Evolutionary conservation across 1,140 invertebrate species (phyloP).

Genomic region (Trichonephila clavipes): DNA sequence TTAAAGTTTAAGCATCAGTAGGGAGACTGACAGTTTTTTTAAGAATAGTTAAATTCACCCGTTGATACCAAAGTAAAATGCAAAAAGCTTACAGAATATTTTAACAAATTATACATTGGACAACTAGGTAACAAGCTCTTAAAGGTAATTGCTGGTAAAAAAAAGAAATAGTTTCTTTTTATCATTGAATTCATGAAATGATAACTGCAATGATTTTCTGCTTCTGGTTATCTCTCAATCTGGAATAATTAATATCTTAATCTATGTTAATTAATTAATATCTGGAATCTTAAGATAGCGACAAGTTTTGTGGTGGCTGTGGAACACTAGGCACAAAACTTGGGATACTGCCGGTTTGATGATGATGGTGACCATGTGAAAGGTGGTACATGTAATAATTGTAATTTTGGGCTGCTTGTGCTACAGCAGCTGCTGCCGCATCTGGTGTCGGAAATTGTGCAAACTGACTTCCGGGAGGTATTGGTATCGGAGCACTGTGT

Average conservation of each 20-base stretch:
- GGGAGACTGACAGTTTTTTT: no score
- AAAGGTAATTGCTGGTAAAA: not conserved
- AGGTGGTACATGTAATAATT: conserved; percentile 86
- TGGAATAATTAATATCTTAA: no score
- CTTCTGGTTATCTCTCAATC: not conserved
- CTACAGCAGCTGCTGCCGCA: conserved; percentile 66
- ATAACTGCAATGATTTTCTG: not conserved
- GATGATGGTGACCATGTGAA: conserved; percentile 68
- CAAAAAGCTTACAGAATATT: no score
- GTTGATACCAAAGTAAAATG: no score
- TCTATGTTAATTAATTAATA: no score
- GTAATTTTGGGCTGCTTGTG: conserved; percentile 83
- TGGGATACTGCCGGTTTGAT: conserved; percentile 28
- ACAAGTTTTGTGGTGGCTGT: conserved; percentile 40
- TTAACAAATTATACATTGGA: no score
- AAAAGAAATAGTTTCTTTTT: not conserved
- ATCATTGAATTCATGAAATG: no score
- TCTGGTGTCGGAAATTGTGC: conserved; percentile 56
- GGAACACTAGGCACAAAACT: conserved; percentile 28
- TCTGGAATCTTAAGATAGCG: conserved; percentile 39
- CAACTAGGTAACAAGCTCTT: no score
- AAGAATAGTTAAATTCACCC: no score
- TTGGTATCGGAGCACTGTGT: not conserved
- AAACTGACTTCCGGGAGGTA: conserved; percentile 26
- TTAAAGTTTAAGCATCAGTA: no score